These are phyloP conservation scores for Australoheros facetus DNA, from an alignment of 2,797 vertebrate genomes.

Conservation along the genomic window DNA sequence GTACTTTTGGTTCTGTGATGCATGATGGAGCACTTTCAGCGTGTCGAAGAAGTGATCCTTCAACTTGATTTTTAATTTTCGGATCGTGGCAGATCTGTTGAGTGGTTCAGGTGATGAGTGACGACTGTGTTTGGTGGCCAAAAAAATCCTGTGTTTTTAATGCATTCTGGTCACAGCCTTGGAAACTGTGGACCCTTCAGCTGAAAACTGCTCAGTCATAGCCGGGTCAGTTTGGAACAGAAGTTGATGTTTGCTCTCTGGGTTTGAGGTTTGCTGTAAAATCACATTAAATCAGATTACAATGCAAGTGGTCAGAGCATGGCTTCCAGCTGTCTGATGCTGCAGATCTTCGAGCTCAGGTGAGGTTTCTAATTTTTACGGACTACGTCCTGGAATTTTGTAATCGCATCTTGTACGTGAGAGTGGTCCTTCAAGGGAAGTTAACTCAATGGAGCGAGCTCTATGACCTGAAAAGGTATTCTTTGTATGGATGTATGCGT, in stretches of 20 bases:
- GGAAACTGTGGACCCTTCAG: not conserved
- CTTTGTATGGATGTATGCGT: not conserved
- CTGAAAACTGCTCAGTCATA: not conserved
- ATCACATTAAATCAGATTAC: not conserved
- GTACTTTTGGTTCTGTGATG: no score
- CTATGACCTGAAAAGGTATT: not conserved
- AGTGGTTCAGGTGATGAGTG: no score
- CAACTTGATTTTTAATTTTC: no score
- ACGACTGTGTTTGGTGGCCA: no score
- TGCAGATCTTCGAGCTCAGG: no score
- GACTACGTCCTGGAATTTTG: not conserved
- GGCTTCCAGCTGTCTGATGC: not conserved
- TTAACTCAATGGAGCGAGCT: not conserved
- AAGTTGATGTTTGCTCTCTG: not conserved
- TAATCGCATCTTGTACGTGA: not conserved
- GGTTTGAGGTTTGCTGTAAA: not conserved
- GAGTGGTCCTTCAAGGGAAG: not conserved
- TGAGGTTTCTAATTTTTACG: no score
- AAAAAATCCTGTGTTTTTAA: no score
- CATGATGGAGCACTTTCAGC: no score
- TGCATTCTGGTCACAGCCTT: not conserved
- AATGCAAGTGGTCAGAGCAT: not conserved
- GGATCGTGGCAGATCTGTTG: no score
- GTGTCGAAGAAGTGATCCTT: no score
- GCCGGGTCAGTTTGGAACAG: not conserved